A percentile compares a stretch with the other conserved stretches of the same genome.
These are phyloP conservation scores for Falco novaeseelandiae DNA, from an alignment of 2,797 vertebrate species.

Conservation along the genomic window DNA sequence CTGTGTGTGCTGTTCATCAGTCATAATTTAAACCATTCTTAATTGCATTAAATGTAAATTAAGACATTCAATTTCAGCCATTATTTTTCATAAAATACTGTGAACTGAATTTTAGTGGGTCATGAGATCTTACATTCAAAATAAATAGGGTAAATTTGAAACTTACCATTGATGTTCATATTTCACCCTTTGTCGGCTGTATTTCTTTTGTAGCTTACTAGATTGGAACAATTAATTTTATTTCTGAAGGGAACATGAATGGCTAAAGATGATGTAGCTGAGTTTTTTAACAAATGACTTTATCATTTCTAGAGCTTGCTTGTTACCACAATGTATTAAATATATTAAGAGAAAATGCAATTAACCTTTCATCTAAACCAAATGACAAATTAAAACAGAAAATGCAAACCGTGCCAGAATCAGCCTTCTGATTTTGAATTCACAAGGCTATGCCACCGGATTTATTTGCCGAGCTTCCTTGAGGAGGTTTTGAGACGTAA, in stretches of 20 bases:
- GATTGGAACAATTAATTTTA: slow-evolving; percentile 83
- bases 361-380: slow-evolving; percentile 68
- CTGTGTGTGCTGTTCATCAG: slow-evolving; percentile 92
- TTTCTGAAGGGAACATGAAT: slow-evolving; percentile 75
- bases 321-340: slow-evolving; percentile 69
- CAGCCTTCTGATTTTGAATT: slow-evolving; percentile 52
- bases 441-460: background rate
- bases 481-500: background rate
- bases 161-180: slow-evolving; percentile 83
- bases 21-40: slow-evolving; percentile 97
- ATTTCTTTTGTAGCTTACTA: slow-evolving; percentile 80
- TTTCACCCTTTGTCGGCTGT: slow-evolving; percentile 80
- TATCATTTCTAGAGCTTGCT: slow-evolving; percentile 73
- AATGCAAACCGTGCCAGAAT: slow-evolving; percentile 21
- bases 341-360: slow-evolving; percentile 66
- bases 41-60: slow-evolving; percentile 99
- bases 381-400: slow-evolving; percentile 72
- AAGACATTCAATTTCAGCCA: slow-evolving; percentile 97
- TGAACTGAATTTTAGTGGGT: slow-evolving; percentile 95
- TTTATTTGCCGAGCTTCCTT: slow-evolving; percentile 18
- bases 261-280: slow-evolving; percentile 74
- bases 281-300: slow-evolving; percentile 77
- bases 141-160: slow-evolving; percentile 87
- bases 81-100: slow-evolving; percentile 98
- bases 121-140: slow-evolving; percentile 87